Evolutionary conservation across 2,113 vertebrate species (phyloP).

Genomic region (Zingel zingel): DNA sequence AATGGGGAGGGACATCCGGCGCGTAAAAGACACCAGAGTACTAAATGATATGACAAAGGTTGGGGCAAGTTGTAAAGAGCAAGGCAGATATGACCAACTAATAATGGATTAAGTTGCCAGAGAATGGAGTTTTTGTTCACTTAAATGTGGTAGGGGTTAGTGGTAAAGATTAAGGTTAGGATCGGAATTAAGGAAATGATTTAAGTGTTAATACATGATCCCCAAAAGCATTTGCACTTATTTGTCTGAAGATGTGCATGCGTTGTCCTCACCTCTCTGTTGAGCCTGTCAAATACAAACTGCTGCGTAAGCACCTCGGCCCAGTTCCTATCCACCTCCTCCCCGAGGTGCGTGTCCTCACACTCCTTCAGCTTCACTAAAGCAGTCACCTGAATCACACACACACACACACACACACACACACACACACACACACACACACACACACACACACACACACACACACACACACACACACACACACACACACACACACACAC

Average conservation of each 20-base stretch:
- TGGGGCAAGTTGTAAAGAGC: too few species aligned
- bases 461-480: background rate
- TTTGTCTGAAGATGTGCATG: background rate
- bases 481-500: background rate
- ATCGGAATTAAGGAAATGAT: background rate
- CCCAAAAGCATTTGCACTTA: background rate
- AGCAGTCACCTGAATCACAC: slow-evolving; percentile 88
- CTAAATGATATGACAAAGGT: too few species aligned
- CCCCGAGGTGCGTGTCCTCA: slow-evolving; percentile 96
- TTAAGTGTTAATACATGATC: background rate
- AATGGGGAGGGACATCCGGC: too few species aligned
- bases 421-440: background rate
- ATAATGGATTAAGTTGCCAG: too few species aligned
- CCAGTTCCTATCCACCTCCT: slow-evolving; percentile 99
- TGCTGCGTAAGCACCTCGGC: slow-evolving; percentile 94
- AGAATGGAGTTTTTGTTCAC: background rate
- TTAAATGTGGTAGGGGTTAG: background rate
- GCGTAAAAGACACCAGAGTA: too few species aligned
- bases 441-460: background rate
- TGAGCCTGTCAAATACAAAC: slow-evolving; percentile 94
- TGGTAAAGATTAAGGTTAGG: background rate
- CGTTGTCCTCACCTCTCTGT: slow-evolving; percentile 87
- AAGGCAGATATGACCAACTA: too few species aligned
- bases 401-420: background rate
- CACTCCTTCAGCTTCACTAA: slow-evolving; percentile 97